Evolutionary conservation across 2,888 invertebrate species (phyloP), one percentile per base, ranked within the genome.

Genomic region (Chrysolina haemoptera): DNA sequence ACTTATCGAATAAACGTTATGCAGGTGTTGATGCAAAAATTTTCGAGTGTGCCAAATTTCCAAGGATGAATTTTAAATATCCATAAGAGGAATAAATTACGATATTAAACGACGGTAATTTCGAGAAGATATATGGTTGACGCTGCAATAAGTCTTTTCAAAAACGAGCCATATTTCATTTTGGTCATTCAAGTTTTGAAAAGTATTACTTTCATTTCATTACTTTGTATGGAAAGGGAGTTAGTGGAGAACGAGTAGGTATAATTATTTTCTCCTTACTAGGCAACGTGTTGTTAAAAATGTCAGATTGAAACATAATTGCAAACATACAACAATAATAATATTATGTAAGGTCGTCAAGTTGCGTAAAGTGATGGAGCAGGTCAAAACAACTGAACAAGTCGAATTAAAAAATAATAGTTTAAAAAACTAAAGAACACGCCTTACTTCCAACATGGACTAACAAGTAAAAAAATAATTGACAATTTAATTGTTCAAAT

Each of bases 121-220:
- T 67, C 40, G 18, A 41, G 67, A 67, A 67, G 67, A 67, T 67
- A 55, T 70, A 70, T 70, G 9, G 55, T 16, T 40, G 67, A 41
- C 55, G 18, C 18, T 35, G 67, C 67, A 55, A 63, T 55, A 55
- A 55, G 40, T 55, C 70, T 70, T 62, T 55, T 43, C 18, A 20
- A 70, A 65, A 70, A 70, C 55, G 63, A 59, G 65, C 55, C 41
- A 65, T 70, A 70, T 65, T 65, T 70, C 55, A 70, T 70, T 50
- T 59, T 41, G 50, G 50, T 66, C 27, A 66, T 50, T 66, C 66
- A 35, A 16, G 40, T 66, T 50, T 16, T 20, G 53, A 50, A 67
- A 41, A 67, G 40, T 67, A 53, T 53, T 27, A 53, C 55, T 67
- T 67, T 67, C 67, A 35, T 67, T 12, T n/a, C 53, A 20, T 35